Evolutionary conservation across 2,888 invertebrate species (phyloP), one percentile per base, ranked within the genome.

Genomic region (Leptinotarsa peninsularis): DNA sequence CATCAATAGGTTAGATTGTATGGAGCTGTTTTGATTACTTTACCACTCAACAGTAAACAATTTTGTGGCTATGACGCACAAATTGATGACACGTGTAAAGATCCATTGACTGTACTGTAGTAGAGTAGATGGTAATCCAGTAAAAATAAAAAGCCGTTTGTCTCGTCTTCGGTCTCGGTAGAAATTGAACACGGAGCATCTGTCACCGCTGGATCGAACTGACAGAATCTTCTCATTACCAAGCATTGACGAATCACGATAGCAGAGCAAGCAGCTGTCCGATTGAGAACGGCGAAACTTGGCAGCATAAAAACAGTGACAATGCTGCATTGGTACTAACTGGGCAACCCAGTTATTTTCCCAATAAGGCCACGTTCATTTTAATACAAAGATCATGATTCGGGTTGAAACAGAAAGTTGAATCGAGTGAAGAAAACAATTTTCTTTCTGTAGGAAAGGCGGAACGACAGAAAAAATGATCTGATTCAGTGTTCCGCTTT

Each of bases 201-300:
- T 79, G 79, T 79, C 77, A 79, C 76, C 74, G 74, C 67, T 72
- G 75, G 67, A 60, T 63, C 71, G 74, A 76, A 75, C 75, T 79
- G 78, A 75, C 79, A 79, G 78, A 76, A 79, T 73, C 79, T 75
- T 79, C 79, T 79, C 79, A 79, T 79, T 79, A 79, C 74, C 76
- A 67, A 72, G 75, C 74, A 76, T 73, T 75, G 79, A 78, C 78
- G 79, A 75, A 78, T 79, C 78, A 79, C 78, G 79, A 79, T 76
- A 75, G 74, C 71, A 75, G 78, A 63, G 75, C 73, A 73, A 74
- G 76, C 76, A 75, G 79, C 72, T 77, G 79, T 77, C 73, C 69
- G 76, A 79, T 79, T 74, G 74, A 76, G 72, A 73, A 77, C 72
- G 67, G 71, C 69, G 72, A 74, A 79, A 69, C 73, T 74, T 77